phyloP scores from a whole-genome alignment of 2,113 vertebrate genomes.

The Glaucidium brasilianum region DNA sequence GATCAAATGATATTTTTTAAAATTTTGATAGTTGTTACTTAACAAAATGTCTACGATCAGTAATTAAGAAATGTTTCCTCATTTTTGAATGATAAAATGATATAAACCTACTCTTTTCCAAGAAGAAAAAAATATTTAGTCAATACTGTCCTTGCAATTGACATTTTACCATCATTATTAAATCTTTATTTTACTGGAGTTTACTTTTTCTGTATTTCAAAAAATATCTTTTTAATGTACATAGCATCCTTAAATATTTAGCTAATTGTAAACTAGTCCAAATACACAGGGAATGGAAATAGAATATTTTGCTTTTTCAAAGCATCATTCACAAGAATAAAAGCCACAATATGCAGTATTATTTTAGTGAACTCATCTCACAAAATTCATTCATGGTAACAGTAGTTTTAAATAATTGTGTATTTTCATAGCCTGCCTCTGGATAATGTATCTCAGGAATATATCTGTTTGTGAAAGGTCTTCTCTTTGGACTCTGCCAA shows the following conservation, averaged over 20 bases:
- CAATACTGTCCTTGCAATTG: not conserved
- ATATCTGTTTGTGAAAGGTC: rapidly evolving
- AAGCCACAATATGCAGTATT: not conserved
- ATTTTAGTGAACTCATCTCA: not conserved
- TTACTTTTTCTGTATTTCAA: not conserved
- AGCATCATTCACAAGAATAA: not conserved
- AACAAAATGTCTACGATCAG: not conserved
- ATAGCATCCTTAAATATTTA: not conserved
- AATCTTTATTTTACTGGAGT: not conserved
- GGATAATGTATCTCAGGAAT: not conserved
- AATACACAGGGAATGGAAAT: not conserved
- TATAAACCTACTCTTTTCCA: not conserved
- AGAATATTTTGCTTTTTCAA: not conserved
- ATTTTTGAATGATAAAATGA: not conserved
- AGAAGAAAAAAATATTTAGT: not conserved
- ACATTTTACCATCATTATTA: not conserved
- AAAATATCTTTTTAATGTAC: not conserved
- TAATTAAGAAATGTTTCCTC: not conserved
- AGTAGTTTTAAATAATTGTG: not conserved
- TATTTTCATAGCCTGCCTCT: not conserved
- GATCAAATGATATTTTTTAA: not conserved
- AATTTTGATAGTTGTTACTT: not conserved
- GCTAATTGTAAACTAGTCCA: not conserved
- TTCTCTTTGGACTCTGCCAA: not conserved
- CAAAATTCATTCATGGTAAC: not conserved